phyloP scores from a whole-genome alignment of 2,888 invertebrate species.

The Odontocolon sp. region DNA sequence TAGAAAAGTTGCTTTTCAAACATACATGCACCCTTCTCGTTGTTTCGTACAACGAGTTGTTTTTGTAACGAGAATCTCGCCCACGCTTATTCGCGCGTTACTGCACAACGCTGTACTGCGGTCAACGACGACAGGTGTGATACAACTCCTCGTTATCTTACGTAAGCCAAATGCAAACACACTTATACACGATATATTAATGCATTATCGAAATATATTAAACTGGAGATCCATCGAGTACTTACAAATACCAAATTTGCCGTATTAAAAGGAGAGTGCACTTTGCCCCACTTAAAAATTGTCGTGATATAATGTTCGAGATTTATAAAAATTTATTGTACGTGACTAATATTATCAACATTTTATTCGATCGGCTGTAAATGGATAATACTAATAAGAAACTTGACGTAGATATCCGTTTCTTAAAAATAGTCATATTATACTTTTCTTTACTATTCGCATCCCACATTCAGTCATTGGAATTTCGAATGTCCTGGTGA shows the following conservation, averaged over 20 bases:
- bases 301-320: neutral
- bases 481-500: neutral
- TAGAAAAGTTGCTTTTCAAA: slow-evolving; percentile 51
- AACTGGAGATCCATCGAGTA: slow-evolving; percentile 1
- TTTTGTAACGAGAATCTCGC: slow-evolving; percentile 33
- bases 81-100: slow-evolving; percentile 39
- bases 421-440: neutral
- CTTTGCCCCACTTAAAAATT: neutral
- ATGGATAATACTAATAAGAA: too few relatives aligned
- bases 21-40: slow-evolving; percentile 37
- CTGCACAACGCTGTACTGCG: slow-evolving; percentile 3
- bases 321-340: neutral
- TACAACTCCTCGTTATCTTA: slow-evolving; percentile 50
- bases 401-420: too few relatives aligned
- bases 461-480: neutral
- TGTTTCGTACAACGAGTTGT: slow-evolving; percentile 14
- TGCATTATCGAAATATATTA: slow-evolving; percentile 1
- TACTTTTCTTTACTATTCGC: neutral
- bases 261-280: neutral
- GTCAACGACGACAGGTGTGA: slow-evolving; percentile 56
- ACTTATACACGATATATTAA: slow-evolving; percentile 12
- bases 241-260: neutral
- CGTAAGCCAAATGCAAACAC: slow-evolving; percentile 28
- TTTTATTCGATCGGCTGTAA: too few relatives aligned
- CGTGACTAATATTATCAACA: neutral